Evolutionary conservation across 2,113 vertebrate genomes (phyloP), one percentile per base, ranked within the genome.

Genomic region (Caloenas nicobarica): DNA sequence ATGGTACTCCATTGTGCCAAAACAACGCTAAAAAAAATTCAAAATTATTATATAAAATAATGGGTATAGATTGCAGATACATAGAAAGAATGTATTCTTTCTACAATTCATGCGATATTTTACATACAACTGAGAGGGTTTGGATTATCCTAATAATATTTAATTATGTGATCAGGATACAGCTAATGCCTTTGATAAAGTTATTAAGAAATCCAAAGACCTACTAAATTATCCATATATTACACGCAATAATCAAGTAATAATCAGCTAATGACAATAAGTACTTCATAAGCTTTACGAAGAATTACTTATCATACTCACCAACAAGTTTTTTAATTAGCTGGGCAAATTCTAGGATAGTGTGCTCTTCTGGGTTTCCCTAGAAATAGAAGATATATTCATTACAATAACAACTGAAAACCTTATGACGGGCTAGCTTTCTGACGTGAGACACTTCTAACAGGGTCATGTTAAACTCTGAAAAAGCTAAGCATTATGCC

Each of bases 341-440:
- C 48, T 98, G 98, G 64, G 99, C 99, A 97, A 99, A 99, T 97
- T 99, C 99, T 93, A 99, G 88, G 94, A 99, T 99, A 66, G 99
- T 99, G 97, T 99, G 99, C 62, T 99, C 99, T 92, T 99, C 99
- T 68, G 99, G 99, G 93, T 99, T 99, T 50, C 99, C 99, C 99
- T 99, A 93, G n/a, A 97, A 89, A 97, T 69, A 71, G 57, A 95
- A 97, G 1, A 15, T 40, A 77, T 62, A 85, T 44, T 76, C 6
- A 66, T 93, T 96, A 96, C n/a, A 86, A 25, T 24, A 28, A 13
- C 38, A 65, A 68, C 34, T 48, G 60, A 42, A 72, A 6, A 82
- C 22, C 15, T 73, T 69, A 64, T 0, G 6, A 94, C 40, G 40
- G 7, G 21, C 10, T 16, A 57, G 31, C 16, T 54, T 82, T 64